Conservation (phyloP, 2,113 vertebrate genomes). For the Mionectes macconnelli region DNA sequence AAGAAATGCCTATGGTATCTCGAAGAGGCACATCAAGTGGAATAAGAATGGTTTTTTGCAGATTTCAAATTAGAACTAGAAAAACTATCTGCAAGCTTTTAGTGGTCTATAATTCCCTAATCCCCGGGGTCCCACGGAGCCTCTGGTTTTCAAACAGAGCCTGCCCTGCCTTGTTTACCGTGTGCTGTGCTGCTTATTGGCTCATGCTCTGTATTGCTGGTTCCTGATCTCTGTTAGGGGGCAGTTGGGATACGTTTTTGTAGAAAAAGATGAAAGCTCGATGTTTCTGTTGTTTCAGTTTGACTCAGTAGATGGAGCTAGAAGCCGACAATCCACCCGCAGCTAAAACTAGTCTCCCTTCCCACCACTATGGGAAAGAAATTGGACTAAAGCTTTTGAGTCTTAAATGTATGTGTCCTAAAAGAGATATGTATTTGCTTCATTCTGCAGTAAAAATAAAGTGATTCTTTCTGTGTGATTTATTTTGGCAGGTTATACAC, state of each 20-base stretch:
- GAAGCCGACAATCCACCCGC: neutral
- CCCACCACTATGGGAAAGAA: neutral
- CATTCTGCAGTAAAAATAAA: neutral
- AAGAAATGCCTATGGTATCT: neutral
- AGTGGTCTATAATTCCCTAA: neutral
- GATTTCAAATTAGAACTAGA: neutral
- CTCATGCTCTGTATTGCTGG: accelerated
- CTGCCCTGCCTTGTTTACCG: neutral
- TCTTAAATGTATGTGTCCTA: neutral
- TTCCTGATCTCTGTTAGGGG: neutral
- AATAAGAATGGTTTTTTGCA: neutral
- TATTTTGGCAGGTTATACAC: neutral
- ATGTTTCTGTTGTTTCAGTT: neutral
- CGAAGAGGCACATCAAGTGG: neutral
- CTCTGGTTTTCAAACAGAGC: neutral
- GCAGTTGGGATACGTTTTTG: neutral
- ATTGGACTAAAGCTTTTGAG: neutral
- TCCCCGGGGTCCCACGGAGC: accelerated
- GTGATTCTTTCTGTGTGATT: neutral
- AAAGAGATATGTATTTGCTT: neutral
- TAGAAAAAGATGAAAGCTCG: neutral
- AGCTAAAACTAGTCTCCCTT: neutral
- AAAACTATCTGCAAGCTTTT: neutral
- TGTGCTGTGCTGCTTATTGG: accelerated
- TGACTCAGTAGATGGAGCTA: conserved; percentile 25